Conservation (phyloP, 2,113 vertebrate genomes). For the Peromyscus maniculatus region DNA sequence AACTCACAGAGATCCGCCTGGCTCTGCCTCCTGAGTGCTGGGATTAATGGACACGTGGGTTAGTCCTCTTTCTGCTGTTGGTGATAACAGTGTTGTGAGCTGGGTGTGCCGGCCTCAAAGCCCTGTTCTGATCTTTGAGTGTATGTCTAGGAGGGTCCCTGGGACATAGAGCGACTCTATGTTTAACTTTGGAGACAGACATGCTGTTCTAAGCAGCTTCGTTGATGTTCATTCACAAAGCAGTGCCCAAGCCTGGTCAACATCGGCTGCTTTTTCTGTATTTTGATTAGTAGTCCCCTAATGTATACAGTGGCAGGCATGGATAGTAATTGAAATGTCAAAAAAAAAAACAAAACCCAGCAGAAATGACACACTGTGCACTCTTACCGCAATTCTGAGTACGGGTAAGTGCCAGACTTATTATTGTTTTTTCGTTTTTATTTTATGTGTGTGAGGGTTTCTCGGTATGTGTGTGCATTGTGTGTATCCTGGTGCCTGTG, state of each 20-base stretch:
- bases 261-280: neutral
- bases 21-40: no score
- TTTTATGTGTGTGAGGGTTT: neutral
- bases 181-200: neutral
- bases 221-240: neutral
- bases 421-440: neutral
- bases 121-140: neutral
- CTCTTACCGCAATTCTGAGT: neutral
- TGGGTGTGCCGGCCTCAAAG: neutral
- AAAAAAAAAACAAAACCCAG: neutral
- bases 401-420: neutral
- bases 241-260: fast-evolving
- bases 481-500: neutral
- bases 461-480: neutral
- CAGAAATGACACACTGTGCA: neutral
- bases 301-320: neutral
- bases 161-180: neutral
- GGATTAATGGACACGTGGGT: neutral
- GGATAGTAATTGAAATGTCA: neutral
- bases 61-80: neutral
- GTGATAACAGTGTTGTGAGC: neutral
- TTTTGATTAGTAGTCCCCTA: neutral
- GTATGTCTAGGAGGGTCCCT: neutral
- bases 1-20: no score
- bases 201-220: neutral